phyloP scores from a whole-genome alignment of 2,113 vertebrate species.

The Zosterops pallidus region DNA sequence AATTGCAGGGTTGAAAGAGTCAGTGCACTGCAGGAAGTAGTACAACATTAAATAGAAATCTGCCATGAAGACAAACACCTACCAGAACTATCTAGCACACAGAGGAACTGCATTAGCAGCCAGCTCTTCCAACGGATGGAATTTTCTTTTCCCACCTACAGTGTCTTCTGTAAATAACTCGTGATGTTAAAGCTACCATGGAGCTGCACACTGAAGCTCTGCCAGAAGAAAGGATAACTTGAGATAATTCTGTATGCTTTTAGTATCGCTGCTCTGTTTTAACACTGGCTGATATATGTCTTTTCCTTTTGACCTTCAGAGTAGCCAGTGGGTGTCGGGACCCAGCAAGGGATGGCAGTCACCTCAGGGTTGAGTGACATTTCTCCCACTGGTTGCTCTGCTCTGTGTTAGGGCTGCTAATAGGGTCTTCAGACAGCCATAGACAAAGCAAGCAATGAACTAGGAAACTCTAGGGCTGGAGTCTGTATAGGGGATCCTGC shows the following conservation, averaged over 20 bases:
- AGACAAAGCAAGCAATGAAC: fast-evolving
- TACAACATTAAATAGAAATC: not conserved
- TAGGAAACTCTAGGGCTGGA: too few relatives aligned
- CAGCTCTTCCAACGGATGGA: not conserved
- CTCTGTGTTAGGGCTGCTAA: not conserved
- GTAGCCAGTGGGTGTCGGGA: not conserved
- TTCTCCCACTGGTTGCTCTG: fast-evolving
- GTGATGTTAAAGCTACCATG: not conserved
- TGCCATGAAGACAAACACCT: conserved; percentile 3
- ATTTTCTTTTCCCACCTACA: conserved; percentile 30
- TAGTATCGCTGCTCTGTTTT: not conserved
- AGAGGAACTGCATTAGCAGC: not conserved
- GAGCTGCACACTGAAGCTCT: not conserved
- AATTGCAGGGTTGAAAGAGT: not conserved
- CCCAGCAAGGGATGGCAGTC: not conserved
- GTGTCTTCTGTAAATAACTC: conserved; percentile 33
- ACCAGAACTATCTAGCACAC: not conserved
- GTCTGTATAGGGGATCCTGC: not conserved
- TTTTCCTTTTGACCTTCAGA: not conserved
- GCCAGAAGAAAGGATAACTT: not conserved
- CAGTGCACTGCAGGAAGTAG: not conserved
- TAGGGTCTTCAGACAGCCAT: not conserved
- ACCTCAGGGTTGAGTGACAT: not conserved
- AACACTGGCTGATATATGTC: not conserved
- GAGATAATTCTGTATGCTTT: not conserved